Base-by-base conservation (phyloP, 37 sponge, comb jelly and placozoan species). In the Crambe crambe region DNA sequence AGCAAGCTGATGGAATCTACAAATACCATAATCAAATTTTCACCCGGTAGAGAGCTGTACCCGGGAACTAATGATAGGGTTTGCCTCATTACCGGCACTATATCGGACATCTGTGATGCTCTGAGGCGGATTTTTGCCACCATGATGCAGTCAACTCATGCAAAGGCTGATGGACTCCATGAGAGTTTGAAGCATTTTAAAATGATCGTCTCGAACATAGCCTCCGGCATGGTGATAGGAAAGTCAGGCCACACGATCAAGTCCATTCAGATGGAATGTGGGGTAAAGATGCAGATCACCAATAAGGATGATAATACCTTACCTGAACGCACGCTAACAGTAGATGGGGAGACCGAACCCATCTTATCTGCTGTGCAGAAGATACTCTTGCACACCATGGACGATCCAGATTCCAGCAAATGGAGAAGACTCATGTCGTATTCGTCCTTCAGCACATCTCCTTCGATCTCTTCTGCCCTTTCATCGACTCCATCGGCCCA, bases 161-260 rank as follows among this genome's bases (percentile, higher is more conserved):
- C 41, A 0, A 77, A 72, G 43, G 30, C 67, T 18, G 87, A 72
- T 5, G 82, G 76, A 18, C 37, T 73, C 0, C 73, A 73, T 27
- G 77, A 79, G 54, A 68, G 43, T 10, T 32, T 82, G 57, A 62
- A 68, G 1, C 80, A 87, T 68, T 80, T 94, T 26, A 82, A 83
- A 74, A 79, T 97, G 73, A 84, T 97, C 12, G 83, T 97, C 25
- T 92, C 97, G 41, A 86, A 97, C 77, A 88, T 89, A 31, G 86
- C 95, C 1, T 85, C 97, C 5, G 97, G 97, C 8, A 86, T 94
- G 78, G 91, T 97, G 67, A 94, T 97, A 34, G 97, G 97, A 2
- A 97, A 94, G 72, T 86, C 91, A 10, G 97, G 97, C 0, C 74
- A 78, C 37, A 93, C 82, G 32, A 87, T 97, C 73, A 94, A 94